Percentiles rank a stretch among this genome's conserved stretches.
Evolutionary conservation across 2,113 vertebrate species (phyloP).

Genomic region (Tachuris rubrigastra): DNA sequence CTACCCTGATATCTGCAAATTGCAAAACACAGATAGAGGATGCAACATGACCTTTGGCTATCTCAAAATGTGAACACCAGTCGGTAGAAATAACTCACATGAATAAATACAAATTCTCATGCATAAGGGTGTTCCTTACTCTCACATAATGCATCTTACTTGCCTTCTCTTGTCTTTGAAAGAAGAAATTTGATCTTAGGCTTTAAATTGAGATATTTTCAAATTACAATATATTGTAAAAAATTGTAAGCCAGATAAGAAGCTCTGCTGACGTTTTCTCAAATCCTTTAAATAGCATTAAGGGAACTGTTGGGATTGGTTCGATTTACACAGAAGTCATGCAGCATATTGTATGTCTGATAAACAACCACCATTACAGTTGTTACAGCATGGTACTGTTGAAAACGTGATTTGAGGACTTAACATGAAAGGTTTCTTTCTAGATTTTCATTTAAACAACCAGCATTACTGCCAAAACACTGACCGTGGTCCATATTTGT

Average conservation of each 20-base stretch:
- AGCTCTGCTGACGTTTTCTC: not conserved
- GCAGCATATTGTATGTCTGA: not conserved
- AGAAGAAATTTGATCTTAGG: not conserved
- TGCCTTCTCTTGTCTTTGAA: not conserved
- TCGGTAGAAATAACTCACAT: not conserved
- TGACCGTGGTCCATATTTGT: slow-evolving; percentile 79
- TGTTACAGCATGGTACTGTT: not conserved
- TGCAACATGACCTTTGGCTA: not conserved
- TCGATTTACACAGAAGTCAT: slow-evolving; percentile 19
- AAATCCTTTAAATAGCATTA: slow-evolving; percentile 8
- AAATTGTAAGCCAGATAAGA: not conserved
- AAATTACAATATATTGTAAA: not conserved
- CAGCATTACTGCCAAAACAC: slow-evolving; percentile 86
- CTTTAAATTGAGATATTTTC: not conserved
- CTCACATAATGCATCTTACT: not conserved
- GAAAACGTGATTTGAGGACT: slow-evolving; percentile 24
- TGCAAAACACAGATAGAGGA: not conserved
- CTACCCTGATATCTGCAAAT: not conserved
- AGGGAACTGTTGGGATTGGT: not conserved
- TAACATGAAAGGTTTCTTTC: slow-evolving; percentile 64
- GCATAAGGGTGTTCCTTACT: not conserved
- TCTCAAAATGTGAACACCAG: not conserved
- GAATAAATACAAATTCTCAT: not conserved
- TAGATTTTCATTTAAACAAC: slow-evolving; percentile 76
- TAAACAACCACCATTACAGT: slow-evolving; percentile 2